Evolutionary conservation across 2,797 vertebrate species (phyloP), one percentile per base, ranked within the genome.

Genomic region (Pelochelys cantorii): DNA sequence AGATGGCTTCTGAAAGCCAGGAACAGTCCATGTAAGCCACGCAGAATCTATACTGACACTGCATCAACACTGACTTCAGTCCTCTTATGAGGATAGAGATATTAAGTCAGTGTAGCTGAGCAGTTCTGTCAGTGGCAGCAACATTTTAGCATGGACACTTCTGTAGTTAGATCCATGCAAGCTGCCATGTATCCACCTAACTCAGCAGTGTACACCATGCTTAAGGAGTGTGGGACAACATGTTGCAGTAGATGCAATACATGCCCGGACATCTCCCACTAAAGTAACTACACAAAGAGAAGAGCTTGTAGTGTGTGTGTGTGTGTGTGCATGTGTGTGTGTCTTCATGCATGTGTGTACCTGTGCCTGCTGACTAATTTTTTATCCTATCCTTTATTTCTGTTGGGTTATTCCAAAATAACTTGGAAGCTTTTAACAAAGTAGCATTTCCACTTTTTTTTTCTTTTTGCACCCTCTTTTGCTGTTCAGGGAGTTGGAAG

Each of bases 401-500:
- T 23, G 12, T 27, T 53, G 3, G 13, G 25, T 29, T 48, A 52
- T 52, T 48, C 25, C 27, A 77, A 48, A 77, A 77, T 75, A 74
- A 90, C 52, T 5, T 27, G 1, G 3, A 34, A 86, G 2, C 10
- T 25, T 84, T 60, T 57, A 5, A 83, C 87, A 79, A 34, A 11
- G 88, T 74, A 74, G 22, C 11, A 23, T 74, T 74, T 23, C 25
- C 10, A 54, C n/a, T 90, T 3, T 71, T 25, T 84, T 75, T 85
- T 48, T 5, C 22, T 59, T 80, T 52, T 2, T 34, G 37, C 75
- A 54, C 3, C 87, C 93, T 84, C 60, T 80, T 0, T 59, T 0
- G 11, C 88, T 89, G 68, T 86, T 48, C 74, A 56, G 88, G 93
- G 7, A 3, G 42, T 91, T 86, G 27, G 85, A 94, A 92, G 84